These are phyloP conservation scores for Hydrophis major DNA, from an alignment of 2,797 vertebrate species.

Conservation along the genomic window DNA sequence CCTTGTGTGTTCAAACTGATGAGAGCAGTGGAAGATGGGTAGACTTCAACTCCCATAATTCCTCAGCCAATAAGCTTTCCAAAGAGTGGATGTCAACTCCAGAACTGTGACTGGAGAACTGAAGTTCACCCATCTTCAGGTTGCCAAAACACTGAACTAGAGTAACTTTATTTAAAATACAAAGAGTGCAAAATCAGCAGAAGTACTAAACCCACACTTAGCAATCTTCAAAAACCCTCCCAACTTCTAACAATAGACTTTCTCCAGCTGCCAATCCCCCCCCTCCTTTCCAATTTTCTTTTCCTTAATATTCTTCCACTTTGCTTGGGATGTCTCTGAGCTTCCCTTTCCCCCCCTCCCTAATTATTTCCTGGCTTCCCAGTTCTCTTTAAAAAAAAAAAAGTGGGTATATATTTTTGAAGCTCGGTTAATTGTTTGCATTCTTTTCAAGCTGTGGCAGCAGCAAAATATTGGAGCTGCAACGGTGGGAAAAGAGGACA, in stretches of 20 bases:
- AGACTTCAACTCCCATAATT: no score
- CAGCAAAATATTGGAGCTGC: not conserved
- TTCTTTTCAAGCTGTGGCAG: constrained; percentile 20
- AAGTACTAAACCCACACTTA: not conserved
- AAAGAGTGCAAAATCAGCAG: not conserved
- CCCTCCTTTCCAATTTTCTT: not conserved
- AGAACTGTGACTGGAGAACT: no score
- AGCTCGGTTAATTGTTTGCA: constrained; percentile 31
- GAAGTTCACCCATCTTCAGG: no score
- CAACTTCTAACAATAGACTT: not conserved
- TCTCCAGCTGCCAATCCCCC: not conserved
- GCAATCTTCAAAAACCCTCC: not conserved
- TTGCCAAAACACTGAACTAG: not conserved
- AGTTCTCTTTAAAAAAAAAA: constrained; percentile 28
- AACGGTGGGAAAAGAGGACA: constrained; percentile 1
- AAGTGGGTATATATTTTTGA: not conserved
- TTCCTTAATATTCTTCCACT: constrained; percentile 1
- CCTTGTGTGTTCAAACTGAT: no score
- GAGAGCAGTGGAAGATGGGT: no score
- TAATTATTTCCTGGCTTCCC: constrained; percentile 49
- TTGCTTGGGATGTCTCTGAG: constrained; percentile 23
- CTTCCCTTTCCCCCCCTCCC: constrained; percentile 12
- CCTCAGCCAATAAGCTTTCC: no score
- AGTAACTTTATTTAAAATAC: not conserved
- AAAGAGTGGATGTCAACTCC: no score